Evolutionary conservation across 1,140 invertebrate genomes (phyloP), one percentile per base, ranked within the genome.

Genomic region (Calliphora vicina): DNA sequence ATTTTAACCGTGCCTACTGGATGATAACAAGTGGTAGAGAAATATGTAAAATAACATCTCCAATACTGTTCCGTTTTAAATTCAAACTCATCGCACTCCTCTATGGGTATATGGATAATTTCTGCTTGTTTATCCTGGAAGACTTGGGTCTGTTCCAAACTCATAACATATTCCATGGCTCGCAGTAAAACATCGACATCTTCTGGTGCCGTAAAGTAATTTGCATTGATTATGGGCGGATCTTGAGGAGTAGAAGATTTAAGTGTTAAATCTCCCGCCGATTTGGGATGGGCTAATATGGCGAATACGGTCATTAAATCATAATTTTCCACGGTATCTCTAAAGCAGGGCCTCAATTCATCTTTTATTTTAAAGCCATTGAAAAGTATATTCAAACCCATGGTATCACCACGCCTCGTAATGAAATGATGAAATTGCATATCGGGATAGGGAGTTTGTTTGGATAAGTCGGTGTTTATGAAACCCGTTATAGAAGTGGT

Each of bases 281-380:
- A 95, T 88, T 94, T 92, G 0, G 97, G 96, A 88, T 94, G 92
- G 1, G 96, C 90, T 2, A 96, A 86, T 86, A 96, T 94, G 0
- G 94, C 93, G 83, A 95, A 91, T 8, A 95, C 91, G n/a, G 85
- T 83, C 1, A 90, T n/a, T 5, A 90, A 3, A 35, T 89, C 84
- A 0, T 84, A 67, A 8, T 80, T 20, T 10, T 29, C 20, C 0
- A 88, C 61, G 1, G 72, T 83, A 0, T 8, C 78, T 23, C 83
- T 84, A 27, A 89, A 23, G 0, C 67, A 12, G 4, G 80, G 1
- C 10, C 27, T 26, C n/a, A 87, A 89, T 5, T 76, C 76, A 0
- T 86, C 82, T n/a, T 88, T 85, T 9, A 87, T 17, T 26, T 26
- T 84, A 5, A 89, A 23, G 0, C 87, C 87, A 0, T 26, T n/a